Evolutionary conservation across 2,797 vertebrate genomes (phyloP), one percentile per base, ranked within the genome.

Genomic region (Mycteria americana): DNA sequence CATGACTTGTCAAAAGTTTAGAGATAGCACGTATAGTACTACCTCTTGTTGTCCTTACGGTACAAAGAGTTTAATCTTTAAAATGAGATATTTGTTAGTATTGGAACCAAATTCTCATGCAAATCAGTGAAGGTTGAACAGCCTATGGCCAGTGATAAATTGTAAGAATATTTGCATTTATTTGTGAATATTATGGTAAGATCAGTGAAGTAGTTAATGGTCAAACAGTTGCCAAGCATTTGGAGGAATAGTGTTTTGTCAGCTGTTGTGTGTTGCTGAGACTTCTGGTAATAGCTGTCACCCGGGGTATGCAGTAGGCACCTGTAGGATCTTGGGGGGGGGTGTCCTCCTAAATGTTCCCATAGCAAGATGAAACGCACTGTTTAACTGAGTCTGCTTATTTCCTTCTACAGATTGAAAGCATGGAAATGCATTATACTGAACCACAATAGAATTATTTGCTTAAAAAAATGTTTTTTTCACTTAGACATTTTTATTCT

Each of bases 1-100:
- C 33, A 93, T 97, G 78, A 75, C 94, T 98, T 96, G 64, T 70
- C 93, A 57, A 35, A 95, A 98, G 93, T 97, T 97, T 97, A 95
- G 89, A 96, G 65, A 94, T 92, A 89, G 78, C 37, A 63, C 28
- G 27, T 60, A 27, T 51, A 94, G 78, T 85, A 30, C 24, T 95
- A 17, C 25, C 24, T 45, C 80, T 92, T 74, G 59, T 35, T 77
- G 73, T 57, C 69, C 24, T 57, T 84, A 51, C 10, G 22, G 59
- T 48, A 78, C 57, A 70, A 33, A n/a, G 37, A 57, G 35, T 35
- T 76, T 22, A 51, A n/a, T 53, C 37, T 76, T 88, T 67, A 41
- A 84, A 73, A 43, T 33, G 30, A 81, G 19, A 6, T 50, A 3
- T 45, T 41, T 51, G 4, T 51, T 74, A 95, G 31, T 45, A 77